Conservation (phyloP, 2,797 vertebrate genomes). For the Capromys pilorides region DNA sequence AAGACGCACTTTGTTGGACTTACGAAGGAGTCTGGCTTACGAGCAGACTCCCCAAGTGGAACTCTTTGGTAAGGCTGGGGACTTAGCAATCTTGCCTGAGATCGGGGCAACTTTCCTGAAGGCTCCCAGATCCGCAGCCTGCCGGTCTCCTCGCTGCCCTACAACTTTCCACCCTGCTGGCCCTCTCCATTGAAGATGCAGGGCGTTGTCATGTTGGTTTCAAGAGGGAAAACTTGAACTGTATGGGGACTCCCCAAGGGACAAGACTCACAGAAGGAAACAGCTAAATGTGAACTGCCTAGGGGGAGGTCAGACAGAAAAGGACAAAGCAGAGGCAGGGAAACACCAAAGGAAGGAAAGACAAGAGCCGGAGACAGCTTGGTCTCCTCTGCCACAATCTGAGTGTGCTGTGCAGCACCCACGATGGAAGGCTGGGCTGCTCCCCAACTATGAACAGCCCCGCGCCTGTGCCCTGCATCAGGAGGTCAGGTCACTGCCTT, state of each 20-base stretch:
- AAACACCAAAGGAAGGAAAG: background rate
- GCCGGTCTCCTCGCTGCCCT: background rate
- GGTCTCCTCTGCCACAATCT: background rate
- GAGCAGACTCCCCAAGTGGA: background rate
- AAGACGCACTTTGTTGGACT: background rate
- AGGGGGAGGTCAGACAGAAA: background rate
- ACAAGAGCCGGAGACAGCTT: background rate
- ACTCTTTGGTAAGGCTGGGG: background rate
- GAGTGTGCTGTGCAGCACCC: background rate
- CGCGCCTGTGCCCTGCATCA: accelerated
- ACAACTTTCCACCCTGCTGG: background rate
- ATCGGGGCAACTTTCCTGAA: background rate
- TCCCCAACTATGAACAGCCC: accelerated
- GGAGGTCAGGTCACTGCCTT: background rate
- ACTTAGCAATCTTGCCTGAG: background rate
- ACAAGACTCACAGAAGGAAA: background rate
- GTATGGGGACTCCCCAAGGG: background rate
- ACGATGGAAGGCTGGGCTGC: too few relatives aligned
- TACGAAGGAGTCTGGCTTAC: background rate
- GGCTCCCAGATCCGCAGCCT: background rate
- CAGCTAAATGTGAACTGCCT: background rate
- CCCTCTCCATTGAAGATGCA: background rate
- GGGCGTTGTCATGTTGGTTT: background rate
- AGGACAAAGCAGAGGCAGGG: background rate
- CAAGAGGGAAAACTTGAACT: accelerated